phyloP scores from a whole-genome alignment of 2,113 vertebrate genomes.

The Podilymbus podiceps region DNA sequence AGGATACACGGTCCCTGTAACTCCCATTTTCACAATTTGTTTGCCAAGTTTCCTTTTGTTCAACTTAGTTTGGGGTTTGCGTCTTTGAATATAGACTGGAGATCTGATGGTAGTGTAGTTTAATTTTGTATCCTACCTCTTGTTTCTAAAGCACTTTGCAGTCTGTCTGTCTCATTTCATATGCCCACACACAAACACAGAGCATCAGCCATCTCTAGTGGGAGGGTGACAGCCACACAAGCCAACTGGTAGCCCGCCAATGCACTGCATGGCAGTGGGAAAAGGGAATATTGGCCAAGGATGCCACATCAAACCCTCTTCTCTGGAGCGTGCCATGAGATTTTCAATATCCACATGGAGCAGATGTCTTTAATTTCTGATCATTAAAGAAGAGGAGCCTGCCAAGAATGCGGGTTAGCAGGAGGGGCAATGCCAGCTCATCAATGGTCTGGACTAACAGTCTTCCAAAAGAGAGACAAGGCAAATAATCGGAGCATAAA shows the following conservation, averaged over 20 bases:
- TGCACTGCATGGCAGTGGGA: rapidly evolving
- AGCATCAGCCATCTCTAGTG: not conserved
- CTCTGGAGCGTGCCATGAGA: not conserved
- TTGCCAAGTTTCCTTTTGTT: not conserved
- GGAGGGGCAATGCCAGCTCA: not conserved
- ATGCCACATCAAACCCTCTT: not conserved
- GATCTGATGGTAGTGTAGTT: not conserved
- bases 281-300: not conserved
- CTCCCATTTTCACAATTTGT: not conserved
- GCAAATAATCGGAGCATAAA: not conserved
- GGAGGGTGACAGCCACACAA: slow-evolving; percentile 31
- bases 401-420: not conserved
- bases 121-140: not conserved
- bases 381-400: not conserved
- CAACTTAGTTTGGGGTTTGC: not conserved
- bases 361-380: not conserved
- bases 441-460: not conserved
- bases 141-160: not conserved
- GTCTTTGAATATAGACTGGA: not conserved
- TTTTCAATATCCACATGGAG: not conserved
- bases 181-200: not conserved
- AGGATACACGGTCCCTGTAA: not conserved
- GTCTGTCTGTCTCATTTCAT: not conserved
- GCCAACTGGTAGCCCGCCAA: not conserved
- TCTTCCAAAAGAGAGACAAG: not conserved